Percentiles rank a stretch among this genome's conserved stretches.
Evolutionary conservation across 2,888 invertebrate species (phyloP).

Genomic region (Trachelus iudaicus): DNA sequence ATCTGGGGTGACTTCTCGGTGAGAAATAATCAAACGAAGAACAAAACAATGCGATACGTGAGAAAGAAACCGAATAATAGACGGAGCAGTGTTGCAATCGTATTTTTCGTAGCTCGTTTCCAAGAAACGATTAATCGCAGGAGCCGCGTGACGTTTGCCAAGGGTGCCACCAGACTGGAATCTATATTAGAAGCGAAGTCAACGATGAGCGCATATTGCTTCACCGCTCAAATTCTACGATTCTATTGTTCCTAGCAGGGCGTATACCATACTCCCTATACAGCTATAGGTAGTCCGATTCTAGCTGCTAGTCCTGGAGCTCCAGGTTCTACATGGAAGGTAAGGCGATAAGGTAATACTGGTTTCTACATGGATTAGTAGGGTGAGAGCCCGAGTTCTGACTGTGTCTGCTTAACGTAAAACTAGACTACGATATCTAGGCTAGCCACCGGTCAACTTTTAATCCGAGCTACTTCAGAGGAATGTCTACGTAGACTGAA

Average conservation of each 20-base stretch:
- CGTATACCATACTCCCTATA: neutral
- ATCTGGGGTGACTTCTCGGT: neutral
- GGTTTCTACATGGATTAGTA: neutral
- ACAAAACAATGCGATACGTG: neutral
- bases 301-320: neutral
- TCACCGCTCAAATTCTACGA: neutral
- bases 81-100: neutral
- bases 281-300: neutral
- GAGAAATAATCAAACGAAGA: neutral
- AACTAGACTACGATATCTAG: slow-evolving; percentile 32
- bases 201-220: neutral
- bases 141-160: neutral
- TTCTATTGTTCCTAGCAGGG: neutral
- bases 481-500: slow-evolving; percentile 4
- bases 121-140: neutral
- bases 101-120: neutral
- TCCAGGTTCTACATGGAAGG: neutral
- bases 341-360: slow-evolving; percentile 4
- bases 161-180: neutral
- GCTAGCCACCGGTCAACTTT: slow-evolving; percentile 37
- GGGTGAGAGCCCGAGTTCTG: neutral
- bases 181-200: neutral
- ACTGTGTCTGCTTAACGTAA: neutral
- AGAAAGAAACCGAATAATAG: neutral
- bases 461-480: slow-evolving; percentile 38